Evolutionary conservation across 2,888 invertebrate species (phyloP), one percentile per base, ranked within the genome.

Genomic region (Danaus chrysippus): DNA sequence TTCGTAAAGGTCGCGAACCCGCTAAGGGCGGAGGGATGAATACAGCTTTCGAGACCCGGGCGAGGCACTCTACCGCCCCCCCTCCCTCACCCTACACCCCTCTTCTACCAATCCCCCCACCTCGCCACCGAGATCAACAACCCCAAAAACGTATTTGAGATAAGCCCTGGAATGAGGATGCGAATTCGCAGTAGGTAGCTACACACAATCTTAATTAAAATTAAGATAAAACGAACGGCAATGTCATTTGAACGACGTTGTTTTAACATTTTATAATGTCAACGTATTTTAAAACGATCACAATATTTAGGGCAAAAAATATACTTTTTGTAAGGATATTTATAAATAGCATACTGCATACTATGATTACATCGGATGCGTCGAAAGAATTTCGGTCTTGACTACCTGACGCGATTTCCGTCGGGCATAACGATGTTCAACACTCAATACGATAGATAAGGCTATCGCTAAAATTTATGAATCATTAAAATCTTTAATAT

Each of bases 381-480:
- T 17, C 15, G 10, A 41, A 56, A 13, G 54, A 58, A 54, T 44
- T 56, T 58, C 70, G 71, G 76, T 74, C 76, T 76, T 74, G 73
- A 76, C 78, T 86, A 86, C 87, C 86, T 87, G 86, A 73, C 75
- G 78, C 77, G 79, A 82, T 84, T 86, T 88, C 87, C 88, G 86
- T 82, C 78, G 79, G 73, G 74, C 83, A 85, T 85, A 43, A 12
- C n/a, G n/a, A 34, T 5, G 23, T 23, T 23, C 3, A 1, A 34
- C 23, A 34, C 0, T 34, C 3, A 2, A 8, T 34, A 34, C 23
- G 23, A 6, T 34, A 34, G 23, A 34, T 34, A 34, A 34, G 6
- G 23, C 3, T 5, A 6, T 34, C 3, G 2, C 23, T 3, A 34
- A 34, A 34, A 34, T 34, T 2, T 34, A 34, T 34, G 23, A 34